Base-by-base conservation (phyloP, 2,797 vertebrate genomes). In the Anniella stebbinsi region DNA sequence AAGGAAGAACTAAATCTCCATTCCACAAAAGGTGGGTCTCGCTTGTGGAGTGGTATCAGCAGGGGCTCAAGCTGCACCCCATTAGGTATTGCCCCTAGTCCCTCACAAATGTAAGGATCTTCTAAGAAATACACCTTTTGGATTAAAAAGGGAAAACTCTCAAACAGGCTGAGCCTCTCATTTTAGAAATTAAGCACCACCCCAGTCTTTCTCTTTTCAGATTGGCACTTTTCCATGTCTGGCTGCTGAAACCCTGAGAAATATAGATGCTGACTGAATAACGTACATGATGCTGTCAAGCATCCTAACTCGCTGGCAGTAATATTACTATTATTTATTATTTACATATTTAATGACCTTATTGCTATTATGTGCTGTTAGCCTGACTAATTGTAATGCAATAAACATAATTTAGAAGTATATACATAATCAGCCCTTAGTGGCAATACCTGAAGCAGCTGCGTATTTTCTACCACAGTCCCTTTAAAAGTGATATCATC, bases 311-410 rank as follows among this genome's bases (percentile, higher is more conserved):
- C 84, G 30, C 84, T 92, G 88, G 87, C 94, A 92, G 95, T 95
- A 94, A 92, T 95, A 96, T 87, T 92, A 83, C 75, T 90, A 91
- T 95, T 96, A 96, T 95, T 96, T 95, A 96, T 95, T 96, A 95
- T 96, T 96, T 97, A 95, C 95, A 94, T 96, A 95, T 96, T 95
- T 97, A 97, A 96, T 88, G 86, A 93, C 88, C 83, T 96, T 95
- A 95, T 91, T 96, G 95, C 95, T 95, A 96, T 94, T 94, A 94
- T 91, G 89, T 75, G 76, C 86, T 92, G 78, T 96, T 96, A 96
- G 91, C 88, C 66, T 67, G 91, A 93, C 93, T 96, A 94, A 96
- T 97, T 96, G 96, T 88, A 93, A 94, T 89, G 93, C 84, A 95
- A 95, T 96, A 94, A 96, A 92, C 36, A 84, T 92, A 93, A 96